Base-by-base conservation (phyloP, 2,888 invertebrate genomes). In the Oscheius onirici region DNA sequence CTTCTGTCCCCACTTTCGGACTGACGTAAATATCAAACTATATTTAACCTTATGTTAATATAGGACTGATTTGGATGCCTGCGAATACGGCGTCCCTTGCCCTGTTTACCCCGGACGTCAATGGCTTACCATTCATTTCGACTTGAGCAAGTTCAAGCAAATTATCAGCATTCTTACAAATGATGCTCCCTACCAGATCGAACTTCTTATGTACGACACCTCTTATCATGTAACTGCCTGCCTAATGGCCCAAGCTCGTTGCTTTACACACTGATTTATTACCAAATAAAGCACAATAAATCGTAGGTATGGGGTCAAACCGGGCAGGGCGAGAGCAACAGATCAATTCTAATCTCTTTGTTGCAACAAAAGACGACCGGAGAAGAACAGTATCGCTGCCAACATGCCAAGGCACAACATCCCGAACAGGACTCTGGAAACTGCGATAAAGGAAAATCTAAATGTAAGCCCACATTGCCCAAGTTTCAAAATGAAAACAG, bases 401-500 rank as follows among this genome's bases (percentile, higher is more conserved):
- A 70, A 15, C n/a, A 52, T 10, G n/a, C 52, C 46, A 40, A 70
- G 54, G 40, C 61, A 61, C 13, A 70, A 10, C 43, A 70, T 70
- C 0, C 52, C 51, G 43, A 70, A 70, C 22, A 70, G 40, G 20
- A 70, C 70, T 28, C 70, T 70, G 20, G 24, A 61, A 34, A 40
- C 22, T 3, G 13, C 17, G 13, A 46, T n/a, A 3, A 10, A 46
- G 3, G 3, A 3, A 46, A 13, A 46, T 61, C 10, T 11, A 6
- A 24, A 3, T 17, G 17, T 17, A 3, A 43, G 49, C 83, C 75
- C 43, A 85, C 85, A 85, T 81, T 8, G 84, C 80, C 85, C 85
- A 85, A 0, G 83, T 82, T 69, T 85, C 84, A 52, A 85, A 84
- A 51, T 85, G 82, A 72, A 85, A 84, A 68, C 85, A 85, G 61